Evolutionary conservation across 2,113 vertebrate species (phyloP).

Genomic region (Nibea albiflora): DNA sequence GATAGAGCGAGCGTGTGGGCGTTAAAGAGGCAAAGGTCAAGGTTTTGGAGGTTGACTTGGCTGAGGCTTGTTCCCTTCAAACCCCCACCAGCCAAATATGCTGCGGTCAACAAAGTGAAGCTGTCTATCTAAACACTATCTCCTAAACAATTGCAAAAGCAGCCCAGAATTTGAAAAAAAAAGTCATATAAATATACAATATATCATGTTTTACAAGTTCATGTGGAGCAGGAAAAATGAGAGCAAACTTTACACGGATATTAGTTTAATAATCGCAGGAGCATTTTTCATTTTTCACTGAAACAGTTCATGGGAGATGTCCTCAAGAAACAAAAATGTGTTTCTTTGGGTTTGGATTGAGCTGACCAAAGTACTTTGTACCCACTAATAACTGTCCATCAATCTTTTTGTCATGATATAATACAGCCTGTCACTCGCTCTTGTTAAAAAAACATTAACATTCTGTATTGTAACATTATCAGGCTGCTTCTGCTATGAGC

Average conservation of each 20-base stretch:
- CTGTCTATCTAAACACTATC: conserved; percentile 62
- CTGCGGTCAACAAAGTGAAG: conserved; percentile 65
- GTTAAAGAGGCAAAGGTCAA: conserved; percentile 70
- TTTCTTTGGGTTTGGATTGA: conserved; percentile 31
- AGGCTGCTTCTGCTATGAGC: conserved; percentile 55
- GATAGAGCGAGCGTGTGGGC: conserved; percentile 56
- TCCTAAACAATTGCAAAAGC: conserved; percentile 65
- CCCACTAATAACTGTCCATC: conserved; percentile 62
- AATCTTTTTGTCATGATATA: conserved; percentile 58
- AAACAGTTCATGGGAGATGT: background rate
- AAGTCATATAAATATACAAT: conserved; percentile 41
- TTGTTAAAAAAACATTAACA: conserved; percentile 64
- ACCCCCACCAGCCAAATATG: conserved; percentile 69
- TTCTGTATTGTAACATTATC: conserved; percentile 65
- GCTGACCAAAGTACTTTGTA: conserved; percentile 40
- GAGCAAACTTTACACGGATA: conserved; percentile 3
- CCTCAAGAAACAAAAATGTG: conserved; percentile 13
- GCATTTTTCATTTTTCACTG: conserved; percentile 14
- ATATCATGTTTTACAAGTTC: conserved; percentile 62
- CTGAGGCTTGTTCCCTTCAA: conserved; percentile 61
- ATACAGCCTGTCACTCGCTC: conserved; percentile 48
- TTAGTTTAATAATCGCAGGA: conserved; percentile 29
- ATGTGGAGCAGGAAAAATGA: conserved; percentile 17
- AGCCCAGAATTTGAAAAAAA: background rate
- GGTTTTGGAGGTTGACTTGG: conserved; percentile 76